These are phyloP conservation scores for Cryptus armator DNA, from an alignment of 2,888 invertebrate genomes.

Conservation along the genomic window DNA sequence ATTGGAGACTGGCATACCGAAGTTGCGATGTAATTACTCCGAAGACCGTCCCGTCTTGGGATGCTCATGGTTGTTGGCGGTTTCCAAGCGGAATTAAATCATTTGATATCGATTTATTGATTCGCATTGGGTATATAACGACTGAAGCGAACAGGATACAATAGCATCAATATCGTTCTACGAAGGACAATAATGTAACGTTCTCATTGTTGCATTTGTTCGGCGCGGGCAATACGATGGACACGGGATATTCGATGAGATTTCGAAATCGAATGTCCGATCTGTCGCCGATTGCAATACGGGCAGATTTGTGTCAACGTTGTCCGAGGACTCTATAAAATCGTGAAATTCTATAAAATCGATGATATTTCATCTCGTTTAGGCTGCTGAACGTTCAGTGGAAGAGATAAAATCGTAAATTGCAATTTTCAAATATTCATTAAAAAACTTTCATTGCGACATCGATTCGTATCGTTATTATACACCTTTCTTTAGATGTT, in stretches of 20 bases:
- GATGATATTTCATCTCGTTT: not conserved
- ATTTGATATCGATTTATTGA: conserved; percentile 60
- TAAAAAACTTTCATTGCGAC: not conserved
- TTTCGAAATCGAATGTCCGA: conserved; percentile 41
- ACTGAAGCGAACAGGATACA: not conserved
- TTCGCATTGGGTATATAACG: not conserved
- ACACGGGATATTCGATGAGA: not conserved
- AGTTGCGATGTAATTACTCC: conserved; percentile 56
- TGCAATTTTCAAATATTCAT: not conserved
- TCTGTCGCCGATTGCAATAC: not conserved
- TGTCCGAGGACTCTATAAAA: not conserved
- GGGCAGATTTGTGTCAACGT: not conserved
- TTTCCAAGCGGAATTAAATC: conserved; percentile 55
- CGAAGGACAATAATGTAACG: conserved; percentile 26
- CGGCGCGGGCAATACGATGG: conserved; percentile 7
- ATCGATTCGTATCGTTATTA: not conserved
- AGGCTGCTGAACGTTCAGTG: not conserved
- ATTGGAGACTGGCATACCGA: conserved; percentile 30
- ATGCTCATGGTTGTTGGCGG: conserved; percentile 49
- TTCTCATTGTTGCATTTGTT: conserved; percentile 17
- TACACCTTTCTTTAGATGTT: no score
- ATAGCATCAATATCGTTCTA: conserved; percentile 3
- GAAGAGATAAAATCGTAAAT: not conserved
- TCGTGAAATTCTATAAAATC: not conserved
- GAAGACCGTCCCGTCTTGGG: conserved; percentile 46